These are phyloP conservation scores for Eueremaeus valkanovi DNA, from an alignment of 2,888 invertebrate genomes.

Conservation along the genomic window DNA sequence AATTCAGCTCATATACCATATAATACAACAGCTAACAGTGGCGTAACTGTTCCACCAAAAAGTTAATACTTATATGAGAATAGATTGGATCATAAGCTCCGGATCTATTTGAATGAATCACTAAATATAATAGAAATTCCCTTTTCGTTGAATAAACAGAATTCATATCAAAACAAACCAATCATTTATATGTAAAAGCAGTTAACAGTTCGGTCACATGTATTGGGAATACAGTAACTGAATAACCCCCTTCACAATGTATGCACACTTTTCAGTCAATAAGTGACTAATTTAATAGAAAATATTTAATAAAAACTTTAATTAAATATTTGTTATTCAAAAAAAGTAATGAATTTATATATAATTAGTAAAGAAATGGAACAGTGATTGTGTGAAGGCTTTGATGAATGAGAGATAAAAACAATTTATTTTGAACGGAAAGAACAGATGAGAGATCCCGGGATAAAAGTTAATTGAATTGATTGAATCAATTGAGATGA, in stretches of 20 bases:
- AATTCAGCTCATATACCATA: not conserved
- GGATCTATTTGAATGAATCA: not conserved
- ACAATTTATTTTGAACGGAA: not conserved
- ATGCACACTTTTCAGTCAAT: too few relatives aligned
- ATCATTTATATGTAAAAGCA: not conserved
- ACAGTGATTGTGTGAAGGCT: too few relatives aligned
- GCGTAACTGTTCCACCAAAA: not conserved
- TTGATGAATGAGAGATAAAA: not conserved
- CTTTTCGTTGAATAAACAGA: not conserved
- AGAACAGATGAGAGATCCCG: not conserved
- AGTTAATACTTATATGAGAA: not conserved
- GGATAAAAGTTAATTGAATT: slow-evolving; percentile 9
- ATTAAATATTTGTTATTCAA: too few relatives aligned
- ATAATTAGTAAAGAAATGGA: too few relatives aligned
- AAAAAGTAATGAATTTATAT: too few relatives aligned
- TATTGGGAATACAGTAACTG: too few relatives aligned
- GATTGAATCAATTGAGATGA: slow-evolving; percentile 2
- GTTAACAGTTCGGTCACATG: too few relatives aligned
- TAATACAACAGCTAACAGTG: not conserved
- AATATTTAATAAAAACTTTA: too few relatives aligned
- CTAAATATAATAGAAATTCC: not conserved
- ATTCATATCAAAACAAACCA: not conserved
- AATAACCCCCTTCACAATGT: too few relatives aligned
- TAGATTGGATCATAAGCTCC: not conserved
- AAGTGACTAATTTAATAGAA: too few relatives aligned